Base-by-base conservation (phyloP, 2,888 invertebrate genomes). In the Phorcus lineatus region DNA sequence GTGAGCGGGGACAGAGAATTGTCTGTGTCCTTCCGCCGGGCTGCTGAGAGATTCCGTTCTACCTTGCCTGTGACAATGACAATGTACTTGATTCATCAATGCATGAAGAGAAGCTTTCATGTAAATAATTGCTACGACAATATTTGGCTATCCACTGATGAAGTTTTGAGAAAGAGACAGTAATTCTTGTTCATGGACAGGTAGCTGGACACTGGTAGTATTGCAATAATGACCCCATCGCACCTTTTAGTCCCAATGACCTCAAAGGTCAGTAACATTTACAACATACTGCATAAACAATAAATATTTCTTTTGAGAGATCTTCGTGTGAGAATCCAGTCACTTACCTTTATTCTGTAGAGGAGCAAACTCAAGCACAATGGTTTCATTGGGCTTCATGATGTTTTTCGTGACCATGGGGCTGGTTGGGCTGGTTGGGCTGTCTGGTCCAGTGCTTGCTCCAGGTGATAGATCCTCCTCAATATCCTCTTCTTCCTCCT, bases 351-450 rank as follows among this genome's bases (percentile, higher is more conserved):
- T 86, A 87, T 86, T 84, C 22, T 84, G 76, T n/a, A 81, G 67
- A 24, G 86, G 84, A 62, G 86, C 88, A 83, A 92, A 89, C 80
- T 92, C 91, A 16, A 92, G 84, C 0, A 92, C 91, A 66, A 92
- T 88, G 7, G 89, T 88, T 78, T 91, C 91, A 47, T 85, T 87
- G 24, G 89, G 89, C 77, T 88, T 86, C 28, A 90, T 84, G 17
- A 84, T 22, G 19, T 86, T 83, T 28, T 81, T 81, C 19, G 4
- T 47, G 11, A 47, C 47, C 7, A 82, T 70, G 9, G 85, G 83
- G 74, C 83, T 84, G 17, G 81, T 75, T 7, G 85, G 83, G 74
- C 83, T 84, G 17, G 81, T 75, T 55, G 76, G n/a, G n/a, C 70
- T 22, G 52, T 79, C 85, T 24, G 80, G 24, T 31, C 75, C 54